A percentile compares a stretch with the other conserved stretches of the same genome.
phyloP scores from a whole-genome alignment of 2,113 vertebrate genomes.

The Symphodus melops region DNA sequence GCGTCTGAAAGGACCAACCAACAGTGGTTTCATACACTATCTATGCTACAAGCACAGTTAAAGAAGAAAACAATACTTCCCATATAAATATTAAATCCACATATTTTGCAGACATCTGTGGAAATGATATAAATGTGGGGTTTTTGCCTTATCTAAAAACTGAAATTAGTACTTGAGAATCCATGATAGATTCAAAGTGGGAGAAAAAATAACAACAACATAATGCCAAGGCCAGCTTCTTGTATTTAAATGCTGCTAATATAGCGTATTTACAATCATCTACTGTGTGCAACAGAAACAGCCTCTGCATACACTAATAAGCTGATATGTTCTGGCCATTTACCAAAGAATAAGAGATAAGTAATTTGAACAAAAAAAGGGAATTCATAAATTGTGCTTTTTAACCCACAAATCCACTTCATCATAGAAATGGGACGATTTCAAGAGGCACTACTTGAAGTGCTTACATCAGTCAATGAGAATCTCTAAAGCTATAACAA shows the following conservation, averaged over 20 bases:
- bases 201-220: conserved; percentile 46
- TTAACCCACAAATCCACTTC: conserved; percentile 83
- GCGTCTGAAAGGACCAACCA: conserved; percentile 30
- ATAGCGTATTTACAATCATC: conserved; percentile 82
- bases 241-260: conserved; percentile 70
- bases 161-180: conserved; percentile 52
- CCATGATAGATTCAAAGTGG: conserved; percentile 31
- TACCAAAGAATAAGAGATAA: conserved; percentile 63
- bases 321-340: conserved; percentile 74
- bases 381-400: conserved; percentile 83
- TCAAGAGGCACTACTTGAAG: conserved; percentile 76
- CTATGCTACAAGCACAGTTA: conserved; percentile 66
- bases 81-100: conserved; percentile 56
- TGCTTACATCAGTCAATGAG: conserved; percentile 71
- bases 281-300: conserved; percentile 74
- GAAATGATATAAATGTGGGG: conserved; percentile 59
- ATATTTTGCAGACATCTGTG: conserved; percentile 70
- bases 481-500: conserved; percentile 83
- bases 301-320: conserved; percentile 66
- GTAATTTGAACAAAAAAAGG: conserved; percentile 40
- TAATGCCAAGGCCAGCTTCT: conserved; percentile 49
- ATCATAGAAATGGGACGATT: conserved; percentile 73
- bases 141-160: conserved; percentile 68
- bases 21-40: conserved; percentile 46
- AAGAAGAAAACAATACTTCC: conserved; percentile 34